Evolutionary conservation across 2,888 invertebrate genomes (phyloP), one percentile per base, ranked within the genome.

Genomic region (Cerastis leucographa): DNA sequence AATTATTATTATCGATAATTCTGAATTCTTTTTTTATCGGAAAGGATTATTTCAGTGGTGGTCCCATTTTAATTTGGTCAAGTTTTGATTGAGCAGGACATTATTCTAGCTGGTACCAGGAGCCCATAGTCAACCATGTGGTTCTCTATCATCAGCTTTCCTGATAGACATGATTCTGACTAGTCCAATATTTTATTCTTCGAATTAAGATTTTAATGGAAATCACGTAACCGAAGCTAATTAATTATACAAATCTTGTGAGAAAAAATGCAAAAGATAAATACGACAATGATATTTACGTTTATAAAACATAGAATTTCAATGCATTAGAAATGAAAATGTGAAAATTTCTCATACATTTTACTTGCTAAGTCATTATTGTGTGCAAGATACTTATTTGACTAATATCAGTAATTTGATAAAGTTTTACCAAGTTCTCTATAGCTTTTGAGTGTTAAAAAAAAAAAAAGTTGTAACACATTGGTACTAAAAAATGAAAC

Each of bases 61-160:
- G 49, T 22, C 44, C 44, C 51, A 51, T 22, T 9, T 11, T 51
- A 54, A 54, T 54, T 54, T 54, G n/a, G 51, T n/a, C 51, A 54
- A 54, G 2, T 17, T 46, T 7, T 17, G 46, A 46, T 40, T 40
- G 40, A 40, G 9, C 40, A 40, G 40, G 40, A 40, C 40, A 40
- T 8, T 19, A 8, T 0, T 42, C 11, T 35, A 8, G 9, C 12
- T 29, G 19, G 14, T 75, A 75, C 22, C 51, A 62, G 42, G 62
- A 44, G 51, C 35, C 42, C 42, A 75, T 76, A 29, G 29, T 6
- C 19, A 62, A n/a, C n/a, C 19, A 74, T 35, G 42, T n/a, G 49
- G 14, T 61, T 17, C 17, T 25, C 35, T 29, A 22, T 44, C 1
- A n/a, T 42, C 8, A 75, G 49, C 19, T 7, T 19, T 22, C 22